These are phyloP conservation scores for Phenacoccus solenopsis DNA, from an alignment of 1,140 invertebrate species.

Conservation along the genomic window DNA sequence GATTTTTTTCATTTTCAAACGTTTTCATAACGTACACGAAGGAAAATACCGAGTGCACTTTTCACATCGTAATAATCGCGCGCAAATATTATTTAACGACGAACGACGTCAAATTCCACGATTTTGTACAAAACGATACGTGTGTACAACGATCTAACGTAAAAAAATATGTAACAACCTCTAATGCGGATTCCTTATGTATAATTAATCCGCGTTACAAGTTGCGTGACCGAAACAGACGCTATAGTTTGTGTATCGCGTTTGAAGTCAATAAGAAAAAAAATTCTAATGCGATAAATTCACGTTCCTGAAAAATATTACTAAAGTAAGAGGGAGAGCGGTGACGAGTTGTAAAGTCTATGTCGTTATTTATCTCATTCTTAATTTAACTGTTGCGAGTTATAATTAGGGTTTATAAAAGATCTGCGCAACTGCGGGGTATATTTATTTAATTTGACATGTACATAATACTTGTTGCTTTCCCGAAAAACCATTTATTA, in stretches of 20 bases:
- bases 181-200: neutral
- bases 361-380: no score
- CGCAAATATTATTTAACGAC: neutral
- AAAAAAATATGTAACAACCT: neutral
- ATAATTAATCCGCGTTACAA: neutral
- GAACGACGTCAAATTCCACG: neutral
- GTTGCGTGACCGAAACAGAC: neutral
- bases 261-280: neutral
- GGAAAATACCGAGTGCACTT: neutral
- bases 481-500: no score
- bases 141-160: neutral
- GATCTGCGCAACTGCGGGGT: no score
- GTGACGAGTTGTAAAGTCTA: no score
- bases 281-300: neutral
- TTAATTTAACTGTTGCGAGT: no score
- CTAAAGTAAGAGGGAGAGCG: no score
- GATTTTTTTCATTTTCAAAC: neutral
- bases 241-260: neutral
- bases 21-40: neutral
- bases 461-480: no score
- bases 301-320: no score
- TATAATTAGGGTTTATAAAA: no score
- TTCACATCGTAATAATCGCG: neutral
- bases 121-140: neutral
- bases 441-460: no score